phyloP scores from a whole-genome alignment of 1,140 invertebrate genomes.

The Littorina saxatilis region DNA sequence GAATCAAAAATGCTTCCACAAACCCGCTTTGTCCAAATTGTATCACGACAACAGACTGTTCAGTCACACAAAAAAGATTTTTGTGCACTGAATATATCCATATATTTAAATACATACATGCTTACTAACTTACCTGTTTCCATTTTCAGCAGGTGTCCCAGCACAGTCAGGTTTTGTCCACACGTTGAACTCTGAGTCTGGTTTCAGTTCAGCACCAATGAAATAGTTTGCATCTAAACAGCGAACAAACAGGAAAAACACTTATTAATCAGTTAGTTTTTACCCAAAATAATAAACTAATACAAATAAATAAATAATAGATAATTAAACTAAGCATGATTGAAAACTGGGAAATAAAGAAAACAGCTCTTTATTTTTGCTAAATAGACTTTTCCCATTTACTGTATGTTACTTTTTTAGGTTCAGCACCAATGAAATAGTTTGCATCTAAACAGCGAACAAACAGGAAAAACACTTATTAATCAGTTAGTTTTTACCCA shows the following conservation, averaged over 20 bases:
- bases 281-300: too few species aligned
- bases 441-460: conserved; percentile 32
- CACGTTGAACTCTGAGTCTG: conserved; percentile 90
- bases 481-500: not conserved
- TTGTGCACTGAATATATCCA: not conserved
- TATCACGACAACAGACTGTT: too few species aligned
- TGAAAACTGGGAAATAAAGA: too few species aligned
- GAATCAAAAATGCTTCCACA: too few species aligned
- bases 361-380: too few species aligned
- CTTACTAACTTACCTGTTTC: conserved; percentile 79
- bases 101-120: too few species aligned
- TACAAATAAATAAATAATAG: too few species aligned
- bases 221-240: conserved; percentile 44
- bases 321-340: too few species aligned
- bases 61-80: too few species aligned
- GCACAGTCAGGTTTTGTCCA: conserved; percentile 94
- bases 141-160: conserved; percentile 92
- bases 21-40: too few species aligned
- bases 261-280: not conserved
- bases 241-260: not conserved
- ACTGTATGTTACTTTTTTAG: too few species aligned
- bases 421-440: conserved; percentile 60
- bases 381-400: too few species aligned
- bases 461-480: not conserved
- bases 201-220: conserved; percentile 70